Evolutionary conservation across 2,888 invertebrate genomes (phyloP).

Genomic region (Erynnis tages): DNA sequence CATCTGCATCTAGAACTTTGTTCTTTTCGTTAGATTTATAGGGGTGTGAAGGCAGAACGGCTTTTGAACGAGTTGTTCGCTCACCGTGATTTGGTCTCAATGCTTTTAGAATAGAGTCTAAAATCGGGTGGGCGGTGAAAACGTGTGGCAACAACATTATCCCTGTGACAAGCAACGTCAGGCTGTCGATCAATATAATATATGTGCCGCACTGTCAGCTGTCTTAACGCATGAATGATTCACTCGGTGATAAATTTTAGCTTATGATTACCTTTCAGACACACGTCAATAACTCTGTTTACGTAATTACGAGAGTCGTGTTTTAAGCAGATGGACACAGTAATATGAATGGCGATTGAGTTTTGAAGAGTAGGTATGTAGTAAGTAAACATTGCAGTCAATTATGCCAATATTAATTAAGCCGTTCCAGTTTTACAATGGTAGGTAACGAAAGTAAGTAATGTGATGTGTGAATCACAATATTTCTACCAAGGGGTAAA

Average conservation of each 20-base stretch:
- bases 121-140: constrained; percentile 38
- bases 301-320: constrained; percentile 72
- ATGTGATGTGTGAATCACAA: no score
- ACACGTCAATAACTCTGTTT: constrained; percentile 77
- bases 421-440: no score
- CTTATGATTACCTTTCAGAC: constrained; percentile 81
- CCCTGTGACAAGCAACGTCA: constrained; percentile 78
- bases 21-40: constrained; percentile 72
- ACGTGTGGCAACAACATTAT: constrained; percentile 76
- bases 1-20: constrained; percentile 58
- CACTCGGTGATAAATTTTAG: constrained; percentile 80
- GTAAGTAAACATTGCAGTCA: no score
- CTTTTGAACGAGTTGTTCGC: constrained; percentile 33
- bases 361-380: constrained; percentile 1
- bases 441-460: no score
- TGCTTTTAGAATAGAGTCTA: constrained; percentile 28
- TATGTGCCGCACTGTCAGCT: constrained; percentile 80
- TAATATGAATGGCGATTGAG: neutral
- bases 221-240: constrained; percentile 80
- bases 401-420: no score
- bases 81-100: constrained; percentile 37
- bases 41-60: constrained; percentile 47
- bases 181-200: constrained; percentile 81
- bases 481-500: no score
- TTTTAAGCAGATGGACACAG: constrained; percentile 35